These are phyloP conservation scores for Drosophila ironensis DNA, from an alignment of 1,140 invertebrate genomes.

Conservation along the genomic window DNA sequence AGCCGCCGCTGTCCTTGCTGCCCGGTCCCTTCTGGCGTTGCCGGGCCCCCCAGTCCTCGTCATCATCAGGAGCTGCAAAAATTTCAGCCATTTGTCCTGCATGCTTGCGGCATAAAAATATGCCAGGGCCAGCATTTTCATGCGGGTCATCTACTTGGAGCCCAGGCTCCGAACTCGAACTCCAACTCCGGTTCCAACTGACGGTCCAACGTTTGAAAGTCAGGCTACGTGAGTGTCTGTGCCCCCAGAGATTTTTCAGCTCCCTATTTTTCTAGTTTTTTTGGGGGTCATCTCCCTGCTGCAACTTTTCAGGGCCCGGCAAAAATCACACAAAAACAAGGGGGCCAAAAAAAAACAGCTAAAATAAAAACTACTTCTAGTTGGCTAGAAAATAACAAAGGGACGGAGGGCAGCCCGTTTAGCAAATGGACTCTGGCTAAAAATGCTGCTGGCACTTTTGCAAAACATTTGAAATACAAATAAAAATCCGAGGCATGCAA, in stretches of 20 bases:
- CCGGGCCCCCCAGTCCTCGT: constrained; percentile 40
- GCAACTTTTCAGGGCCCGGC: constrained; percentile 54
- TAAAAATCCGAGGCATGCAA: constrained; percentile 68
- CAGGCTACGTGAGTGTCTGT: constrained; percentile 49
- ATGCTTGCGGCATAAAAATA: constrained; percentile 81
- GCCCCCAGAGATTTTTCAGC: constrained; percentile 40
- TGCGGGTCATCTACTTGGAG: constrained; percentile 71
- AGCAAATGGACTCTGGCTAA: constrained; percentile 72
- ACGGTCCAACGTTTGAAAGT: constrained; percentile 59
- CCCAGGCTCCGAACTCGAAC: constrained; percentile 14
- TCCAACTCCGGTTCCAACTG: constrained; percentile 1
- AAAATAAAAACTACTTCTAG: constrained; percentile 44
- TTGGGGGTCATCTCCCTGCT: constrained; percentile 33
- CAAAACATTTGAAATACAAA: constrained; percentile 79
- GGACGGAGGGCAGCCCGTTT: constrained; percentile 31
- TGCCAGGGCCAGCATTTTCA: constrained; percentile 79
- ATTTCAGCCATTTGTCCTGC: constrained; percentile 80
- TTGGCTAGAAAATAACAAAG: constrained; percentile 32
- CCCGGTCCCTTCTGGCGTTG: constrained; percentile 4
- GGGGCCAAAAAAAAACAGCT: too few species aligned
- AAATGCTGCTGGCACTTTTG: constrained; percentile 78
- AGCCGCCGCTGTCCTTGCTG: constrained; percentile 29
- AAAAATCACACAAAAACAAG: constrained; percentile 62
- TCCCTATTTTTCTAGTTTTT: constrained; percentile 8
- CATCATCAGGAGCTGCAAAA: constrained; percentile 76